A percentile compares a stretch with the other conserved stretches of the same genome.
Evolutionary conservation across 2,888 invertebrate species (phyloP).

Genomic region (Scaptomyza flava): DNA sequence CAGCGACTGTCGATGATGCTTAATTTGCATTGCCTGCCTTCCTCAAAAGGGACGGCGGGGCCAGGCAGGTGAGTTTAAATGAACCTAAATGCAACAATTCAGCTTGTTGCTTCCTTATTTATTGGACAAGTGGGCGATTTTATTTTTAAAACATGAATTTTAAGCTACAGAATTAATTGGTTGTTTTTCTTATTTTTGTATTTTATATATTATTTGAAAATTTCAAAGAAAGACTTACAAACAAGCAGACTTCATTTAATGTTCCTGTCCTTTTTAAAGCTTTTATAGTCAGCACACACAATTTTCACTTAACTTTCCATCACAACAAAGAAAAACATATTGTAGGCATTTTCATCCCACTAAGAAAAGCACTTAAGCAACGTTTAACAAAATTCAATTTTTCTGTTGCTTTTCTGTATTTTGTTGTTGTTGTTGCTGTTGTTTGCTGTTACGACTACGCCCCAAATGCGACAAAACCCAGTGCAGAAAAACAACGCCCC

Average conservation of each 20-base stretch:
- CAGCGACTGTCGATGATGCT: slow-evolving; percentile 72
- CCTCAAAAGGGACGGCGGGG: not conserved
- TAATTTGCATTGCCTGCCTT: slow-evolving; percentile 52
- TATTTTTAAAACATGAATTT: not conserved
- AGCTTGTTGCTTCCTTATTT: slow-evolving; percentile 47
- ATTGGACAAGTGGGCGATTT: not conserved
- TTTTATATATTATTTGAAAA: no score
- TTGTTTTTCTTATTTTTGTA: no score
- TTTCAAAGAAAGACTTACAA: not conserved
- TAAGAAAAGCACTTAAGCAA: slow-evolving; percentile 51
- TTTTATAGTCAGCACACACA: not conserved
- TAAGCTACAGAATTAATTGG: not conserved
- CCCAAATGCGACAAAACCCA: slow-evolving; percentile 35
- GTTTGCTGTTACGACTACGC: slow-evolving; percentile 37
- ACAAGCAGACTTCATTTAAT: not conserved
- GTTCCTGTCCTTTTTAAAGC: not conserved
- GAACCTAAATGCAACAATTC: slow-evolving; percentile 2
- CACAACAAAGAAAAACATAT: slow-evolving; percentile 56
- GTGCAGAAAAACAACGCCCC: slow-evolving; percentile 66
- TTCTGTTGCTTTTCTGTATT: slow-evolving; percentile 17
- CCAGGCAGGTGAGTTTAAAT: not conserved
- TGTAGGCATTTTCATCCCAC: slow-evolving; percentile 37
- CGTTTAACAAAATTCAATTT: slow-evolving; percentile 65
- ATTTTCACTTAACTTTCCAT: slow-evolving; percentile 4
- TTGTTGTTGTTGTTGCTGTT: not conserved